These are phyloP conservation scores for Piaya cayana DNA, from an alignment of 2,113 vertebrate species.

Conservation along the genomic window DNA sequence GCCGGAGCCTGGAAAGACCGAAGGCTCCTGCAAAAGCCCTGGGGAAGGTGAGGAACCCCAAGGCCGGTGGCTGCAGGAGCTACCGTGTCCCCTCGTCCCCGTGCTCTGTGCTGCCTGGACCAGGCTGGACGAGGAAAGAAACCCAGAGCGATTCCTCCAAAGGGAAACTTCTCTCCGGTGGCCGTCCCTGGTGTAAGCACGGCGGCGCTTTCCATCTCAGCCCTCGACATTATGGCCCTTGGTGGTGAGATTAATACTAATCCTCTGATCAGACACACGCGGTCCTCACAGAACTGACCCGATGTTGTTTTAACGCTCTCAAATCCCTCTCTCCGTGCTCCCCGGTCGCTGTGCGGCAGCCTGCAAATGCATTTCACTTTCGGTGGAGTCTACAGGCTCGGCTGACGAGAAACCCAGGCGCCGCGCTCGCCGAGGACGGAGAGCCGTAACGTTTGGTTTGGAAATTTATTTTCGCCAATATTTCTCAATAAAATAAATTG, in stretches of 20 bases:
- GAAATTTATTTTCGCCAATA: slow-evolving; percentile 76
- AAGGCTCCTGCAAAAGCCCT: background rate
- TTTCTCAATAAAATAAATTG: slow-evolving; percentile 81
- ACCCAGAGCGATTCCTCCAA: background rate
- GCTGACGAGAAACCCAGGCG: slow-evolving; percentile 51
- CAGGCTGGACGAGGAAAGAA: background rate
- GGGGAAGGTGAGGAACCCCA: background rate
- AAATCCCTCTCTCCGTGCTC: background rate
- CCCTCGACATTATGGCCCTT: slow-evolving; percentile 5
- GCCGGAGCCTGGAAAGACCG: background rate
- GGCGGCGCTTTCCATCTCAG: background rate
- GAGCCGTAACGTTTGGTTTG: slow-evolving; percentile 73
- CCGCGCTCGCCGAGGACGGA: slow-evolving; percentile 8
- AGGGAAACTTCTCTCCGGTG: background rate
- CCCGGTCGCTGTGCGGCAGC: slow-evolving; percentile 1
- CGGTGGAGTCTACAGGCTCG: background rate
- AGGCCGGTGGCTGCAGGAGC: background rate
- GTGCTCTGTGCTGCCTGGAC: background rate
- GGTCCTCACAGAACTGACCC: background rate
- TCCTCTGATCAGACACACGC: background rate
- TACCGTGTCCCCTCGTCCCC: background rate
- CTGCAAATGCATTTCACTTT: slow-evolving; percentile 1
- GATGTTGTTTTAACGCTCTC: background rate
- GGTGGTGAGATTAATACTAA: background rate
- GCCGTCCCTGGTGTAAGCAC: background rate